Evolutionary conservation across 2,797 vertebrate species (phyloP), one percentile per base, ranked within the genome.

Genomic region (Catamblyrhynchus diadema): DNA sequence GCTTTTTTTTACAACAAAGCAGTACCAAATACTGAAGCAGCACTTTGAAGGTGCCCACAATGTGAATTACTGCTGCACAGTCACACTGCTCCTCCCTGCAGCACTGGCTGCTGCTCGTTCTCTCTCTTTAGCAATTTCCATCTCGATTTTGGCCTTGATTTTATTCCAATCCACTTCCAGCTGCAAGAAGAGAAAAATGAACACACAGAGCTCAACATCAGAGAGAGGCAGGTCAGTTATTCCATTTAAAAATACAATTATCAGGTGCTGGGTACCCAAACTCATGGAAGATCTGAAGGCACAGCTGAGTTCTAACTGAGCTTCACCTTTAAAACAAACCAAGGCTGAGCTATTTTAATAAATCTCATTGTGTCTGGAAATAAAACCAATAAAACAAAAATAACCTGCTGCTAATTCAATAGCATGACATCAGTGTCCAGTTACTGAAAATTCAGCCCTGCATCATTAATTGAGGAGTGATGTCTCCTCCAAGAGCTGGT

Each of bases 91-190:
- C 98, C 98, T 98, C 90, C 86, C 98, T 88, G 95, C 70, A 35
- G 91, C 57, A 24, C 65, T 86, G 71, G 56, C 71, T 94, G 87
- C 91, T 47, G 98, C 98, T 91, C 96, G 95, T 93, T 99, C 99
- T 78, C 98, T 97, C 94, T 99, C 99, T 96, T 98, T 99, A 22
- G 98, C 97, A 72, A 99, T 95, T 97, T 99, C 99, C 99, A 99
- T 98, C 95, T 99, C 98, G 53, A 99, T 99, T 98, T 99, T 99
- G 39, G 98, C 99, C 98, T 99, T 98, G 97, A 99, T 99, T 98
- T 99, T 99, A 82, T 99, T 98, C 99, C 99, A 99, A 91, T 99
- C 98, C 95, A 99, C 98, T 97, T 99, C 98, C 93, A 99, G 98
- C 99, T 99, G 97, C n/a, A 96, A 94, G 70, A 93, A 53, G 75